These are phyloP conservation scores for Lepidurus couesii DNA, from an alignment of 1,140 invertebrate species.

Conservation along the genomic window DNA sequence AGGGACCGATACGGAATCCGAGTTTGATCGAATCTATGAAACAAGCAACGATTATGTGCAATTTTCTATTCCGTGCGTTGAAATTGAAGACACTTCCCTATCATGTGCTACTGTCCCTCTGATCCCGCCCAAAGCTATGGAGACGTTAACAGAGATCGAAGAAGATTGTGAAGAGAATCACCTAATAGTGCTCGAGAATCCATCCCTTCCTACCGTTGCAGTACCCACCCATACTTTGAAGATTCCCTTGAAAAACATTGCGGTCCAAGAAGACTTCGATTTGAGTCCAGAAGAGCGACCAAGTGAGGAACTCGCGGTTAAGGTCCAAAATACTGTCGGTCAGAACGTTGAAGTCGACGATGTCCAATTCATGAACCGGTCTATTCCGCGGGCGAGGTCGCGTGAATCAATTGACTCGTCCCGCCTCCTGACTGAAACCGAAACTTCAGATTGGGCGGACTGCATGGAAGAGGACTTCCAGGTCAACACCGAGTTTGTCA, in stretches of 20 bases:
- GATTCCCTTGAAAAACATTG: background rate
- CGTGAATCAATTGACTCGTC: constrained; percentile 30
- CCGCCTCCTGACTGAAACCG: constrained; percentile 62
- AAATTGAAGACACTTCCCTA: background rate
- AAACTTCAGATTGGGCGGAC: constrained; percentile 76
- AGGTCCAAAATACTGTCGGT: background rate
- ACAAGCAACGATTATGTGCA: constrained; percentile 8
- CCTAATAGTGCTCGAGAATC: background rate
- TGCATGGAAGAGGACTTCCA: constrained; percentile 59
- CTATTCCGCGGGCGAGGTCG: constrained; percentile 13
- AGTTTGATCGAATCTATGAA: constrained; percentile 20
- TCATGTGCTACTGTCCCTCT: background rate
- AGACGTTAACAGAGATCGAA: background rate
- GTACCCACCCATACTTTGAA: background rate
- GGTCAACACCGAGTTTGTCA: constrained; percentile 53
- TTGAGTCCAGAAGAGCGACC: constrained; percentile 3
- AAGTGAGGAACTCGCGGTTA: background rate
- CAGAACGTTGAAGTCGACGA: background rate
- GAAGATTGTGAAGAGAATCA: background rate
- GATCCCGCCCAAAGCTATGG: background rate
- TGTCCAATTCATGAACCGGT: background rate
- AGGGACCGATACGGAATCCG: background rate
- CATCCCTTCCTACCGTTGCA: background rate
- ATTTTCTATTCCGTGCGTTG: background rate
- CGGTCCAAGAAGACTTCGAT: constrained; percentile 31